A percentile compares a stretch with the other conserved stretches of the same genome.
These are phyloP conservation scores for Gari tellinella DNA, from an alignment of 2,888 invertebrate species.

Conservation along the genomic window DNA sequence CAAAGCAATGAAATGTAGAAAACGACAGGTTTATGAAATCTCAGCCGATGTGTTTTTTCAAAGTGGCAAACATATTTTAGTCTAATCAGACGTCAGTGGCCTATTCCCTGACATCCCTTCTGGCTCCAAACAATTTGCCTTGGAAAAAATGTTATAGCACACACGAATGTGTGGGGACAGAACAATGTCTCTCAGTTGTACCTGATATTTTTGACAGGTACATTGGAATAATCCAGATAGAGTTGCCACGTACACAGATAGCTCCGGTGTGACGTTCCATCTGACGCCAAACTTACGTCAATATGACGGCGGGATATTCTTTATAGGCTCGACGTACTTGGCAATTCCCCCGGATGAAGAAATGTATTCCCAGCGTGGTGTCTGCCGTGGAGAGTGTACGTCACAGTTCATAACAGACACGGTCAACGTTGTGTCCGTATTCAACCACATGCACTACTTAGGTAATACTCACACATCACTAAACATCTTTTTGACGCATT, in stretches of 20 bases:
- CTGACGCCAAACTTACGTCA: constrained; percentile 55
- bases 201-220: too few relatives aligned
- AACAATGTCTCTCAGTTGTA: too few relatives aligned
- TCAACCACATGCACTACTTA: constrained; percentile 71
- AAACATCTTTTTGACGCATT: background rate
- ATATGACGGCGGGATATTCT: constrained; percentile 55
- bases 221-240: constrained; percentile 67
- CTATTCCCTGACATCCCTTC: too few relatives aligned
- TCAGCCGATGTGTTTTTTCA: too few relatives aligned
- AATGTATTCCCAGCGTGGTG: constrained; percentile 17
- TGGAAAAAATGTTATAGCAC: too few relatives aligned
- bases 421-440: constrained; percentile 48
- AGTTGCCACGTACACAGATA: constrained; percentile 44
- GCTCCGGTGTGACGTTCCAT: constrained; percentile 60
- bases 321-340: constrained; percentile 53
- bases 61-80: too few relatives aligned
- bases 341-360: constrained; percentile 56
- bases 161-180: too few relatives aligned
- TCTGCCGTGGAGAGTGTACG: constrained; percentile 35
- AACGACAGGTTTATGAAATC: too few relatives aligned
- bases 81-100: too few relatives aligned
- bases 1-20: too few relatives aligned
- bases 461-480: too few relatives aligned
- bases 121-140: too few relatives aligned
- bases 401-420: constrained; percentile 31